Percentiles rank a stretch among this genome's conserved stretches.
Evolutionary conservation across 2,888 invertebrate genomes (phyloP).

Genomic region (Caenorhabditis drosophilae): DNA sequence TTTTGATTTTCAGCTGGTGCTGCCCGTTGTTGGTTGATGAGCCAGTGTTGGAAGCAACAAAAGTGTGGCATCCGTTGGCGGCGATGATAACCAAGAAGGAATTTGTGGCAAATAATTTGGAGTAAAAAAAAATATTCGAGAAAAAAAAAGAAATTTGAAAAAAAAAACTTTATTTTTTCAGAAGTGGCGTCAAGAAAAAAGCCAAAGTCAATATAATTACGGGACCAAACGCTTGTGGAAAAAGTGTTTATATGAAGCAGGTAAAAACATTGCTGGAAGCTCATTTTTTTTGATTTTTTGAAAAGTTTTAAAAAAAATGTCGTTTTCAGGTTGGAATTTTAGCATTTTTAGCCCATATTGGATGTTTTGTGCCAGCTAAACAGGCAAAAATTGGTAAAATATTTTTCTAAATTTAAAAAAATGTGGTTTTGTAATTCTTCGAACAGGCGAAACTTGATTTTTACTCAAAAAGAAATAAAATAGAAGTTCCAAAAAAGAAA

Average conservation of each 20-base stretch:
- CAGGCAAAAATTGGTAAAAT: conserved; percentile 22
- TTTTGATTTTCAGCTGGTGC: conserved; percentile 74
- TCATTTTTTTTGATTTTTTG: neutral
- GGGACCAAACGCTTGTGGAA: conserved; percentile 90
- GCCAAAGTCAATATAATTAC: conserved; percentile 80
- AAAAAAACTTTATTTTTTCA: conserved; percentile 8
- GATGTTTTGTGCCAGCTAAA: conserved; percentile 84
- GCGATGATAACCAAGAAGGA: conserved; percentile 20
- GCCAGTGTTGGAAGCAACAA: conserved; percentile 49
- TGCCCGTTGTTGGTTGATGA: conserved; percentile 75
- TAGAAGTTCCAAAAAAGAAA: too few species aligned
- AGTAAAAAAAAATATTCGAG: conserved; percentile 14
- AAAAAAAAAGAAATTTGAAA: neutral
- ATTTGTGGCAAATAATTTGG: conserved; percentile 61
- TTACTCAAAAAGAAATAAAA: too few species aligned
- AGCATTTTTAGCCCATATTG: conserved; percentile 85
- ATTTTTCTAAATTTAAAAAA: neutral
- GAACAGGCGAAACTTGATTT: too few species aligned
- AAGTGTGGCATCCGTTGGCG: conserved; percentile 33
- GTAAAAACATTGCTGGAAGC: conserved; percentile 70
- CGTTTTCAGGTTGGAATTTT: conserved; percentile 76
- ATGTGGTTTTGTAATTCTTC: neutral
- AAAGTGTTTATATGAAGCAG: conserved; percentile 89
- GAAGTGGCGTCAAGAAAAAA: conserved; percentile 69
- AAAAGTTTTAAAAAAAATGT: too few species aligned